Evolutionary conservation across 1,140 invertebrate genomes (phyloP).

Genomic region (Melipona quadrifasciata): DNA sequence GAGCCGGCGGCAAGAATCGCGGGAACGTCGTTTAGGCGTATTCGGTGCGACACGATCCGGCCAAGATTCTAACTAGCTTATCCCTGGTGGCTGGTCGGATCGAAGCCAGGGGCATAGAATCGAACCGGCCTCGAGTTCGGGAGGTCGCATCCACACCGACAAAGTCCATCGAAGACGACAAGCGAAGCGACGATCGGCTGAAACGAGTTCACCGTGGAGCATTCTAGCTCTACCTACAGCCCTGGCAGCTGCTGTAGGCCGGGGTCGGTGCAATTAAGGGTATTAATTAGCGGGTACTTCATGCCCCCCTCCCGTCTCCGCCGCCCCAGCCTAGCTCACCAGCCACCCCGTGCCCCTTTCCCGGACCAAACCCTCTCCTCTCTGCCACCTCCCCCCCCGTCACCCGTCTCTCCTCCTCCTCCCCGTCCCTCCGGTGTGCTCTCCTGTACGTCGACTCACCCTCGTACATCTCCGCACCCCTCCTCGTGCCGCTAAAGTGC

Average conservation of each 20-base stretch:
- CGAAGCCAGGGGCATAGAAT: slow-evolving; percentile 21
- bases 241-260: slow-evolving; percentile 68
- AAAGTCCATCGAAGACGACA: slow-evolving; percentile 49
- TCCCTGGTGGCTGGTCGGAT: slow-evolving; percentile 12
- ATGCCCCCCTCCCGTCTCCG: slow-evolving; percentile 60
- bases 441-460: slow-evolving; percentile 32
- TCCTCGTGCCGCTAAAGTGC: slow-evolving; percentile 68
- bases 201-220: slow-evolving; percentile 60
- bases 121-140: slow-evolving; percentile 39
- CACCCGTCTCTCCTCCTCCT: not conserved
- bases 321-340: slow-evolving; percentile 8
- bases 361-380: slow-evolving; percentile 19
- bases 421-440: not conserved
- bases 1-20: not conserved
- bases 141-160: slow-evolving; percentile 39
- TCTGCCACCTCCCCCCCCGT: not conserved
- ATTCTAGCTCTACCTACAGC: slow-evolving; percentile 63
- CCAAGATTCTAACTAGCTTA: slow-evolving; percentile 19
- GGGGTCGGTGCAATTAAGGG: slow-evolving; percentile 79
- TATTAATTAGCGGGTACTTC: slow-evolving; percentile 81
- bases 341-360: slow-evolving; percentile 37
- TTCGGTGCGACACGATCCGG: not conserved
- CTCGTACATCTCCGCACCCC: slow-evolving; percentile 42
- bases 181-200: slow-evolving; percentile 56
- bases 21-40: not conserved